Base-by-base conservation (phyloP, 1,140 invertebrate species). In the Calycopis cecrops region DNA sequence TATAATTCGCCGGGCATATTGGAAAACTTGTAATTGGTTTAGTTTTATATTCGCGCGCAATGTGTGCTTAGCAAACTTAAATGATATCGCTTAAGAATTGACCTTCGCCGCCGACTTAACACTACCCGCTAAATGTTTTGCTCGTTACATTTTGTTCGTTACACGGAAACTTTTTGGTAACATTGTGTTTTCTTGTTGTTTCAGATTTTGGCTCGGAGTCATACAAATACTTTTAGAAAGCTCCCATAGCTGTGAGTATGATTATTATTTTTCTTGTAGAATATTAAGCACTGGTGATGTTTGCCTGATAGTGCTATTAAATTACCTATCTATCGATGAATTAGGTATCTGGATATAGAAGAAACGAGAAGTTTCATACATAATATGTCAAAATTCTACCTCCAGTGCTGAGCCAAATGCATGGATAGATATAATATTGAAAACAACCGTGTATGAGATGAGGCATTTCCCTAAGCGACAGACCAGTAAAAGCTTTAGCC, bases 21-120 rank as follows among this genome's bases (percentile, higher is more conserved):
- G 80, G 79, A 79, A 84, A 84, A 84, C 80, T 84, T 84, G 73
- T 82, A 84, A 84, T 84, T 84, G 79, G 73, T 80, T 84, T 82
- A 79, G 77, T 82, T 82, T 85, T 81, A 80, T 85, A 82, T 80
- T 79, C 73, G 71, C 67, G 71, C 67, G 63, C 67, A 69, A 69
- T 79, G 69, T 80, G 72, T 79, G 69, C 65, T 58, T 47, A 60
- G 57, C 49, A 56, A 75, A 79, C 70, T 79, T 72, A 75, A 76
- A 79, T 75, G 62, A 79, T 76, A 77, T 76, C 69, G 70, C 62
- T 73, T 71, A 73, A 62, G 60, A 68, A 67, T 70, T 63, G 52
- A 66, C 62, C 57, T 59, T 58, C 53, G 35, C 51, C 54, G 48
- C 55, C 38, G 52, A 28, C 21, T 28, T 47, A 42, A 42, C 40